Conservation (phyloP, 92 coral and sea anemone genomes). For the Zoanthus solanderi region DNA sequence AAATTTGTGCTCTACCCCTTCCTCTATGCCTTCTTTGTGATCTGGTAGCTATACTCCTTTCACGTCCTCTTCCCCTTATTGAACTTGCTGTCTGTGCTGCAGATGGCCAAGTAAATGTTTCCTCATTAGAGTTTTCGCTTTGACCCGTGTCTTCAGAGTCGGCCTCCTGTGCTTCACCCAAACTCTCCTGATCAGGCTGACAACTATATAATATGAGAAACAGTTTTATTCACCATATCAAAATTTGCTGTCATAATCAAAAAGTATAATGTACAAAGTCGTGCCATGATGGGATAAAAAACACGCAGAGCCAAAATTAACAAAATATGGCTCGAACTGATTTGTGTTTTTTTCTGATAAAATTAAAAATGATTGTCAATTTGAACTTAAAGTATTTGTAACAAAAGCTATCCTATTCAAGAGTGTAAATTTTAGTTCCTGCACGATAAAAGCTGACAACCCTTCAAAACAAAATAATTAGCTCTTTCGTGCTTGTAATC, state of each 20-base stretch:
- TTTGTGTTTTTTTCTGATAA: no score
- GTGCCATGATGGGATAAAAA: not conserved
- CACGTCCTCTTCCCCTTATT: not conserved
- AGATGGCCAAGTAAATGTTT: slow-evolving; percentile 7
- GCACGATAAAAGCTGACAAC: no score
- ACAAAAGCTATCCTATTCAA: no score
- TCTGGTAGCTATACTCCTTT: not conserved
- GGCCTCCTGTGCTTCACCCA: not conserved
- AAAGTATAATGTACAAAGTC: not conserved
- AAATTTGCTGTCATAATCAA: slow-evolving; percentile 1
- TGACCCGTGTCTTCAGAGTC: slow-evolving; percentile 1
- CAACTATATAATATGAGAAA: not conserved
- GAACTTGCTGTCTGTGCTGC: not conserved
- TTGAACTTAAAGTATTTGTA: no score
- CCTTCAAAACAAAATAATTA: no score
- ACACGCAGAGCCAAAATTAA: not conserved
- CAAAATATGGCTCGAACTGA: not conserved
- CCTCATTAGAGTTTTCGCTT: slow-evolving; percentile 9
- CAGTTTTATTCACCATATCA: not conserved
- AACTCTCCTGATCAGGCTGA: not conserved
- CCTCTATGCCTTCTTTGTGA: slow-evolving; percentile 5
- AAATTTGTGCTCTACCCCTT: slow-evolving; percentile 1
- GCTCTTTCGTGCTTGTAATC: no score
- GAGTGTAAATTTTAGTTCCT: no score
- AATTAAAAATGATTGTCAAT: no score